Base-by-base conservation (phyloP, 2,888 invertebrate genomes). In the Apoderus coryli region DNA sequence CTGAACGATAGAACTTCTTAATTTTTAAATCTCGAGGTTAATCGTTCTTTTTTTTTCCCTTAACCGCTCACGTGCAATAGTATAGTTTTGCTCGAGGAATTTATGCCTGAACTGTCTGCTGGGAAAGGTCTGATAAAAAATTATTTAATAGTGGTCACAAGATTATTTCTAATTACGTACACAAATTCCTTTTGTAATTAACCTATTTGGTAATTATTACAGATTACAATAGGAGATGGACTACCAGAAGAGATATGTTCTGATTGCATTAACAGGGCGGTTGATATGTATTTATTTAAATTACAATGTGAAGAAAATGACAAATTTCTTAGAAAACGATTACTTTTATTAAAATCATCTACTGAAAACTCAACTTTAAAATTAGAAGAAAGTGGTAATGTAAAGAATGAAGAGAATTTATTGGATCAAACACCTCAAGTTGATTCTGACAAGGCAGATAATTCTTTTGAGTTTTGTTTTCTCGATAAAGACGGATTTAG, bases 201-300 rank as follows among this genome's bases (percentile, higher is more conserved):
- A n/a, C n/a, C n/a, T n/a, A n/a, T n/a, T n/a, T n/a, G n/a, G n/a
- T n/a, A n/a, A n/a, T n/a, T n/a, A n/a, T n/a, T 48, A 13, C 34
- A 54, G 54, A 52, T 61, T 31, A 51, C 53, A 10, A 37, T 53
- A 10, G 62, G 62, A 22, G 73, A 75, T 55, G 66, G 66, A 22
- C 48, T 75, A 31, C 72, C 74, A 1, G 67, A 71, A 44, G 61
- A 61, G 31, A 56, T 75, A 27, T 76, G 75, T 44, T 44, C 54
- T 37, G 53, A 57, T 4, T 76, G 75, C 49, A 58, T 62, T 1
- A 56, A 57, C 34, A 54, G 59, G 31, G 54, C 70, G 10, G 53
- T 65, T 32, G 52, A 60, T 4, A 52, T 65, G 6, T 67, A 67
- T 44, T 46, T 55, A 24, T 66, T 65, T 42, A 64, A 64, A 41